Conservation (phyloP, 2,888 invertebrate species). For the Boloria euphrosyne region DNA sequence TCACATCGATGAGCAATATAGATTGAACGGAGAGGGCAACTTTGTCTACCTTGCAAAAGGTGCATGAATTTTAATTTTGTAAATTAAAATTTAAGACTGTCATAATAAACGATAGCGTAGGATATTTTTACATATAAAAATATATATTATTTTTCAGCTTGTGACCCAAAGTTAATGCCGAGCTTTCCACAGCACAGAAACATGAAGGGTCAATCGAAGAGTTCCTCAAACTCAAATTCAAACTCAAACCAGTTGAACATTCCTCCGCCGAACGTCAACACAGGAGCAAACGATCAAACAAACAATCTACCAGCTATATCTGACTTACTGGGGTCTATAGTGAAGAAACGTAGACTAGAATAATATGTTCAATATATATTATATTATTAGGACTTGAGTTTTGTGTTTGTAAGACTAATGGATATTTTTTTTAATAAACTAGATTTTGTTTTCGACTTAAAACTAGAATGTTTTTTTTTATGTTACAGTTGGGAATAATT, state of each 20-base stretch:
- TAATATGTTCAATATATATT: conserved; percentile 28
- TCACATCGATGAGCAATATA: too few relatives aligned
- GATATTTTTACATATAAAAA: too few relatives aligned
- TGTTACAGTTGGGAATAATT: too few relatives aligned
- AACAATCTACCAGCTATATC: conserved; percentile 91
- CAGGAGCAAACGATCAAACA: conserved; percentile 86
- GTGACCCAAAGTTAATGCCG: conserved; percentile 98
- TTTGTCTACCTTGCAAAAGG: too few relatives aligned
- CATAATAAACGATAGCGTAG: too few relatives aligned
- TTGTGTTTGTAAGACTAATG: neutral
- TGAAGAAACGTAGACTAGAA: conserved; percentile 90
- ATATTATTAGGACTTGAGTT: neutral
- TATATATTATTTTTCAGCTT: conserved; percentile 84
- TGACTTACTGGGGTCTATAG: conserved; percentile 90
- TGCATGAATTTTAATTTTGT: too few relatives aligned
- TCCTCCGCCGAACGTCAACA: conserved; percentile 76
- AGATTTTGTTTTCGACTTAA: too few relatives aligned
- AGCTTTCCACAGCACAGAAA: conserved; percentile 98
- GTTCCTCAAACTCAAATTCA: conserved; percentile 41
- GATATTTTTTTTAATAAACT: neutral
- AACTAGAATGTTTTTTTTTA: too few relatives aligned
- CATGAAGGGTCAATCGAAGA: conserved; percentile 82
- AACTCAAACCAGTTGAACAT: conserved; percentile 66
- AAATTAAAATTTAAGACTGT: too few relatives aligned
- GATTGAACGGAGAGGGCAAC: too few relatives aligned